phyloP scores from a whole-genome alignment of 2,113 vertebrate species.

The Steatornis caripensis region DNA sequence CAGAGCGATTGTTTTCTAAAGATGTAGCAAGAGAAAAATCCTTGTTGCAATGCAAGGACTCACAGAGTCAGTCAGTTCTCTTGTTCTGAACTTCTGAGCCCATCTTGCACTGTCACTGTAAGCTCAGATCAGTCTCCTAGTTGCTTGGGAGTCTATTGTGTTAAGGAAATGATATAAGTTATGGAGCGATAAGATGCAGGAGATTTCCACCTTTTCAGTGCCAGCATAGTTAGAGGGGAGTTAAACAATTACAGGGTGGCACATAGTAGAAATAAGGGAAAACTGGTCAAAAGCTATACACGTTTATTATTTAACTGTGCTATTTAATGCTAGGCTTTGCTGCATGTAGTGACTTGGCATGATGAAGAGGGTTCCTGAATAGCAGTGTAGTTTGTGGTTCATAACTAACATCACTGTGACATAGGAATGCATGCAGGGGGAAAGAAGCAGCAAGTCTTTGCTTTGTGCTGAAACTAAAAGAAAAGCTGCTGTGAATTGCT shows the following conservation, averaged over 20 bases:
- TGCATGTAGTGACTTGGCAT: background rate
- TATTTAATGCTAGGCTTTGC: background rate
- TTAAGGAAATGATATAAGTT: background rate
- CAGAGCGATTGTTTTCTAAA: background rate
- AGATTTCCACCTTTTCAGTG: background rate
- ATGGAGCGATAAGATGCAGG: accelerated
- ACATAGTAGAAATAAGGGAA: background rate
- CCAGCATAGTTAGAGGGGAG: background rate
- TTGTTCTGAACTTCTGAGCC: background rate
- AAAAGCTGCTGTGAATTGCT: background rate
- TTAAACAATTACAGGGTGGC: background rate
- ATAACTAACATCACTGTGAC: background rate
- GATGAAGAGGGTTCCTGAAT: background rate
- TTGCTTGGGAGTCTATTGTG: background rate
- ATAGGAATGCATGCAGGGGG: accelerated
- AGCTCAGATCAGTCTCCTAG: background rate
- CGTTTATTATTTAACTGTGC: background rate
- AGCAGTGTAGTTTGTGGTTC: background rate
- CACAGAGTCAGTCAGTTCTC: background rate
- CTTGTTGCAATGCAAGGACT: background rate
- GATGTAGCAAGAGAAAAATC: background rate
- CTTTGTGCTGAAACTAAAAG: background rate
- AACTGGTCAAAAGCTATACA: accelerated
- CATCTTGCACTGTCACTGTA: background rate
- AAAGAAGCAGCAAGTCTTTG: background rate